Evolutionary conservation across 2,113 vertebrate genomes (phyloP).

Genomic region (Orycteropus afer): DNA sequence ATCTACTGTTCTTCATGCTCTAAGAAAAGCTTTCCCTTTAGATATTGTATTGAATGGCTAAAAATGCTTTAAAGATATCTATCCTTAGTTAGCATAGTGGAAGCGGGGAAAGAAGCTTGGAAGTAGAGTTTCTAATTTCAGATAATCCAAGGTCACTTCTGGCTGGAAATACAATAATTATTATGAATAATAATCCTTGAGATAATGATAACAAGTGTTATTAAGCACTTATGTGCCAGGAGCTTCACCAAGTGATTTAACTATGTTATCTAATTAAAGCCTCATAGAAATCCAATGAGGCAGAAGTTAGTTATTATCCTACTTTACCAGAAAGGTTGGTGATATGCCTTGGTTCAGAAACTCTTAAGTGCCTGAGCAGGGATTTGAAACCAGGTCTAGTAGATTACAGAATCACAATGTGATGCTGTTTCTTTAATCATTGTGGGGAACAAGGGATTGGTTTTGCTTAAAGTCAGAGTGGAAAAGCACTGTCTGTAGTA

Average conservation of each 20-base stretch:
- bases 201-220: neutral
- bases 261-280: conserved; percentile 41
- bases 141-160: neutral
- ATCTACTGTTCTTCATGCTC: neutral
- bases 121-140: neutral
- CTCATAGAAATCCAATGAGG: neutral
- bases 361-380: neutral
- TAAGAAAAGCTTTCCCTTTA: conserved; percentile 16
- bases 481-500: neutral
- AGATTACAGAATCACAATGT: neutral
- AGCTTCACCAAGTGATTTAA: neutral
- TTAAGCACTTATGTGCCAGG: neutral
- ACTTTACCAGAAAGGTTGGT: neutral
- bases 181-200: neutral
- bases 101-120: conserved; percentile 1
- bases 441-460: neutral
- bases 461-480: neutral
- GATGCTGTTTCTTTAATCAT: neutral
- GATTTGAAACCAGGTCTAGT: neutral
- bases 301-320: neutral
- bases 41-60: neutral
- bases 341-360: neutral
- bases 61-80: neutral
- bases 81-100: neutral
- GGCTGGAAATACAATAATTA: neutral